Conservation (phyloP, 2,113 vertebrate species). For the Paralichthys olivaceus region DNA sequence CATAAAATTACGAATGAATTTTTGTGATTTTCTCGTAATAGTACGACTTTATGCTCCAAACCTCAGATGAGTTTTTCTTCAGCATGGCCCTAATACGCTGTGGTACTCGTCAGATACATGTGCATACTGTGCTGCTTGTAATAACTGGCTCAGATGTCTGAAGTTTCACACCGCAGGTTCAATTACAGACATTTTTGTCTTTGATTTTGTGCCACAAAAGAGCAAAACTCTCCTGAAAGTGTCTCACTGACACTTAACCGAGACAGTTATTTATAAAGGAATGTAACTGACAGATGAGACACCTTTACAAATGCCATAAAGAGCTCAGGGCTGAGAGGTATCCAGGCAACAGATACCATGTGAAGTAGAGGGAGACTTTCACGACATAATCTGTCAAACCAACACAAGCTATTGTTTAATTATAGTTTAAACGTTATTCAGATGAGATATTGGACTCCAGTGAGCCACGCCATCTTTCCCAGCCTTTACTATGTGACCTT, state of each 20-base stretch:
- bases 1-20: too few relatives aligned
- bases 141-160: slow-evolving; percentile 4
- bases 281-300: slow-evolving; percentile 28
- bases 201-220: slow-evolving; percentile 6
- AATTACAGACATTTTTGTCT: background rate
- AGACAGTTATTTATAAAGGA: slow-evolving; percentile 17
- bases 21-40: too few relatives aligned
- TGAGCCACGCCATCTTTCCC: slow-evolving; percentile 6
- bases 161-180: background rate
- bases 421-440: slow-evolving; percentile 20
- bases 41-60: too few relatives aligned
- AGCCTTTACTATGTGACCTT: background rate
- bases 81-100: background rate
- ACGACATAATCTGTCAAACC: slow-evolving; percentile 28
- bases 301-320: slow-evolving; percentile 26
- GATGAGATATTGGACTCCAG: slow-evolving; percentile 19
- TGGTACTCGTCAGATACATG: background rate
- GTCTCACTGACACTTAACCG: background rate
- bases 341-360: slow-evolving; percentile 25
- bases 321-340: slow-evolving; percentile 13
- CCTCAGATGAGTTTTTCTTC: background rate
- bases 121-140: background rate
- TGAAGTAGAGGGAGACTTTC: slow-evolving; percentile 7
- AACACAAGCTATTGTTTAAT: slow-evolving; percentile 28
- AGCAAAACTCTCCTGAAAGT: background rate